Evolutionary conservation across 2,888 invertebrate genomes (phyloP).

Genomic region (Temnothorax rugatulus): DNA sequence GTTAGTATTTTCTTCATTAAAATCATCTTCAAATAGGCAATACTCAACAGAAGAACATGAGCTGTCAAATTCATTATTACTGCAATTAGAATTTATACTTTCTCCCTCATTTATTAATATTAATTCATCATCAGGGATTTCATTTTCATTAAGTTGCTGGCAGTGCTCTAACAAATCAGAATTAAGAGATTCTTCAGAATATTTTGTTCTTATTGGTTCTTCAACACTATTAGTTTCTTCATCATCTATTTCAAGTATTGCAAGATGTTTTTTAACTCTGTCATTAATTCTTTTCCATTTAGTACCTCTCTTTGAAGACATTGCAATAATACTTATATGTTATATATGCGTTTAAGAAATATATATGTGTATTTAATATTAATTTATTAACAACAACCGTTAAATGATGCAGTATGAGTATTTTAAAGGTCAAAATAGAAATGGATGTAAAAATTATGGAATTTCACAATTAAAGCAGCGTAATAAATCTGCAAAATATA

Average conservation of each 20-base stretch:
- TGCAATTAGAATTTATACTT: neutral
- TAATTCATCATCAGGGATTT: neutral
- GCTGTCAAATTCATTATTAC: neutral
- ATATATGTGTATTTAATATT: too few relatives aligned
- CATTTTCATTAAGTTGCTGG: conserved; percentile 7
- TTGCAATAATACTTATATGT: neutral
- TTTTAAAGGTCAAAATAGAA: too few relatives aligned
- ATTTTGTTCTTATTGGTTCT: neutral
- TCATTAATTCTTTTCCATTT: conserved; percentile 13
- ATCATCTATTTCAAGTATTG: neutral
- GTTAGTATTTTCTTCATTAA: neutral
- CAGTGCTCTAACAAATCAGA: neutral
- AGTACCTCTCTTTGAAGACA: neutral
- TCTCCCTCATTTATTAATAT: neutral
- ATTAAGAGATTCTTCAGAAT: neutral
- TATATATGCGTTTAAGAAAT: too few relatives aligned
- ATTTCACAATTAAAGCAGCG: too few relatives aligned
- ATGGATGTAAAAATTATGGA: too few relatives aligned
- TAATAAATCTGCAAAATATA: too few relatives aligned
- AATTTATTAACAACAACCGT: too few relatives aligned
- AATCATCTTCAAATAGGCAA: neutral
- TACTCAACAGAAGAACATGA: neutral
- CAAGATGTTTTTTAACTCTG: conserved; percentile 14
- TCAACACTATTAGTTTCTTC: neutral
- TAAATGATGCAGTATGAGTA: too few relatives aligned